Evolutionary conservation across 2,797 vertebrate species (phyloP).

Genomic region (Uromys caudimaculatus): DNA sequence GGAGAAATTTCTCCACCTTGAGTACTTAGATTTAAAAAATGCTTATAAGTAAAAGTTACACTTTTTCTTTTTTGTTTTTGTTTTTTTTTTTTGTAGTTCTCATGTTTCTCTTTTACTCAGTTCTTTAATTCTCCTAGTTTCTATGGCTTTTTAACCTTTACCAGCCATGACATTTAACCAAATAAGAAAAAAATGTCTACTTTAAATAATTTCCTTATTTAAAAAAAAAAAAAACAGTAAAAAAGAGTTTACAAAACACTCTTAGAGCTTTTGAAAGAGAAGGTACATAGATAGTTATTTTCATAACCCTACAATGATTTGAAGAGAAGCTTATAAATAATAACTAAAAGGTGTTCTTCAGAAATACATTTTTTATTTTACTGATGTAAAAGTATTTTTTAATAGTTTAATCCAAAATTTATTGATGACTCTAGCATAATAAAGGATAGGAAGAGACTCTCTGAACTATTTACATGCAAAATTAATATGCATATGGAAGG

Average conservation of each 20-base stretch:
- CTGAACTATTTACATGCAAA: slow-evolving; percentile 62
- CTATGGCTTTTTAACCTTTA: slow-evolving; percentile 39
- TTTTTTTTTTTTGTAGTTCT: neutral
- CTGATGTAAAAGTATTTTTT: slow-evolving; percentile 44
- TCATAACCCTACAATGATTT: slow-evolving; percentile 40
- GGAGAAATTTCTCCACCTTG: neutral
- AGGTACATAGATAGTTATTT: neutral
- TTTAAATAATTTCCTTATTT: slow-evolving; percentile 50
- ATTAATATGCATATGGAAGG: slow-evolving; percentile 72
- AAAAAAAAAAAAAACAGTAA: slow-evolving; percentile 41
- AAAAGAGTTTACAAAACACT: neutral
- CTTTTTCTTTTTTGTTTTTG: neutral
- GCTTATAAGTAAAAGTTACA: neutral
- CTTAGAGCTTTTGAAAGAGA: neutral
- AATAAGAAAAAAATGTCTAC: slow-evolving; percentile 75
- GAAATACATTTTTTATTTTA: slow-evolving; percentile 64
- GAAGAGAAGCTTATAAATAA: neutral
- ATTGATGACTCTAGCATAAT: slow-evolving; percentile 50
- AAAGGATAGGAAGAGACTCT: slow-evolving; percentile 23
- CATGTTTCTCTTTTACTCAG: neutral
- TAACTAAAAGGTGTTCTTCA: neutral
- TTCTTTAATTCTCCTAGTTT: slow-evolving; percentile 38
- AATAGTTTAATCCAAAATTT: slow-evolving; percentile 56
- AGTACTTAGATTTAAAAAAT: neutral
- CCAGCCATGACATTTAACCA: slow-evolving; percentile 42